Base-by-base conservation (phyloP, 2,888 invertebrate species). In the Timema podura region DNA sequence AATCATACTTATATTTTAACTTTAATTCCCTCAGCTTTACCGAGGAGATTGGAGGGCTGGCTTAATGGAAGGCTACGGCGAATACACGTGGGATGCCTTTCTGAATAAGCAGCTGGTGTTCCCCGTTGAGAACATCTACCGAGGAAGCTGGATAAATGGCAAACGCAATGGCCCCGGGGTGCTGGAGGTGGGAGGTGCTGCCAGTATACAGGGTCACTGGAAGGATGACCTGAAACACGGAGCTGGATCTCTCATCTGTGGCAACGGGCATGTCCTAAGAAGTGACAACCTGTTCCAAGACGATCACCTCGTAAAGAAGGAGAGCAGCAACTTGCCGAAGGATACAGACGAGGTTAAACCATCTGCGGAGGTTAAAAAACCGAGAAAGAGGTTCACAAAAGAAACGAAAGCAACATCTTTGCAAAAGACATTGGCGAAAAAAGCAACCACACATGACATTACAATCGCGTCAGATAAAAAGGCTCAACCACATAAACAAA, bases 31-130 rank as follows among this genome's bases (percentile, higher is more conserved):
- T 30, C 75, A 87, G 87, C 83, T 83, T 78, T 88, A 88, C 77
- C 82, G 80, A 72, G 88, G 88, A 0, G 82, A 84, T 73, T 88
- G 88, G 88, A 79, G 80, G 74, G 81, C 83, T 69, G 86, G 86
- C 47, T 78, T 81, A 0, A 86, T 86, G 82, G 80, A 85, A 70
- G 88, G 87, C 68, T 82, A 83, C 71, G 88, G 88, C 1, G 83
- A 85, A 72, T 88, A 88, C 73, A 82, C 83, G 67, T 88, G 88
- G 88, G 81, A 83, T 73, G 77, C 83, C 13, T 82, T 81, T 77
- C 81, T 80, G 65, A 87, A 87, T 75, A 81, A 83, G 72, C 78
- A 83, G 0, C 82, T 88, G 77, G 81, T 84, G n/a, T 81, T 84
- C 76, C 85, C 86, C 0, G 81, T 83, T 61, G 80, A 85, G 65